A percentile compares a stretch with the other conserved stretches of the same genome.
These are phyloP conservation scores for Palythoa heliodiscus DNA, from an alignment of 92 coral and sea anemone genomes.

Conservation along the genomic window DNA sequence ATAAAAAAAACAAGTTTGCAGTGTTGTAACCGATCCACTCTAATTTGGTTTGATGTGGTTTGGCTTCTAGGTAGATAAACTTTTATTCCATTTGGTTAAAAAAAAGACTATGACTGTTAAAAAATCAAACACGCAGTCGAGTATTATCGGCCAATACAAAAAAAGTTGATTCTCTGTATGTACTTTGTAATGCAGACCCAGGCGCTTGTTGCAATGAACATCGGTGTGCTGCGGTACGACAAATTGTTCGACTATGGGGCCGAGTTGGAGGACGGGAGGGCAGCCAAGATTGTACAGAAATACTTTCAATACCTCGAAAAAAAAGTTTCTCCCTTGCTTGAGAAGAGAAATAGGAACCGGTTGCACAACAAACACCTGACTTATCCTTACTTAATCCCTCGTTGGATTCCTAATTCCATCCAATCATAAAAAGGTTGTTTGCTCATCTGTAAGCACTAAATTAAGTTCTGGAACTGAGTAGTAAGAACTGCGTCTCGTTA, in stretches of 20 bases:
- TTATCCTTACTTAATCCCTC: slow-evolving; percentile 62
- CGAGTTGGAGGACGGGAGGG: slow-evolving; percentile 41
- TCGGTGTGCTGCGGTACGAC: slow-evolving; percentile 63
- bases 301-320: slow-evolving; percentile 32
- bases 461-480: no score
- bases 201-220: slow-evolving; percentile 50
- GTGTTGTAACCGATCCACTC: no score
- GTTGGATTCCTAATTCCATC: slow-evolving; percentile 71
- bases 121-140: no score
- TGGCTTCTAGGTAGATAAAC: no score
- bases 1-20: no score
- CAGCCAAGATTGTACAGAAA: slow-evolving; percentile 33
- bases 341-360: slow-evolving; percentile 49
- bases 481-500: no score
- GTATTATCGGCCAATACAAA: no score
- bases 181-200: slow-evolving; percentile 39
- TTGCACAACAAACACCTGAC: slow-evolving; percentile 40
- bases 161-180: not conserved
- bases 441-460: not conserved
- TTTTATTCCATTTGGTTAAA: no score
- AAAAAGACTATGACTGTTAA: no score
- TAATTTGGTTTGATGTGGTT: no score
- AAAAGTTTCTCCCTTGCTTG: slow-evolving; percentile 19
- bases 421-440: slow-evolving; percentile 30
- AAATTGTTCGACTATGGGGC: slow-evolving; percentile 62